Conservation (phyloP, 2,113 vertebrate genomes). For the Deroptyus accipitrinus region DNA sequence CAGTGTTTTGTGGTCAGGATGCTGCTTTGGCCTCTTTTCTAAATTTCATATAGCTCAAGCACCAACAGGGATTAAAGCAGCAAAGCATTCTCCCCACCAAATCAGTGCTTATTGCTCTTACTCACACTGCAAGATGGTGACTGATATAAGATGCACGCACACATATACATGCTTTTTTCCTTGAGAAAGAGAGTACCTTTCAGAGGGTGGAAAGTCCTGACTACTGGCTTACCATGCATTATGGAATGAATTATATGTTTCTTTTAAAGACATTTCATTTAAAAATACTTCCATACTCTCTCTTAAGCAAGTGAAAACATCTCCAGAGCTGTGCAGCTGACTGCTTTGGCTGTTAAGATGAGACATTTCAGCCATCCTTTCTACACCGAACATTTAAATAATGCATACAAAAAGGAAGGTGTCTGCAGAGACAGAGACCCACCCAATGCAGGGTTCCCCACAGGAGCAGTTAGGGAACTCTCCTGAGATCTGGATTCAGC, state of each 20-base stretch:
- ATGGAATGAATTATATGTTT: background rate
- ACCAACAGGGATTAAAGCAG: background rate
- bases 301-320: background rate
- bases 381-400: background rate
- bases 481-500: background rate
- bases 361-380: background rate
- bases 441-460: background rate
- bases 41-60: background rate
- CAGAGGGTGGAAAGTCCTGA: background rate
- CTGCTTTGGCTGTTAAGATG: background rate
- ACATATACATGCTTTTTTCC: rapidly evolving
- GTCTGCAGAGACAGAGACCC: background rate
- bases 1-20: background rate
- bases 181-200: background rate
- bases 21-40: background rate
- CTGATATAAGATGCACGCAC: rapidly evolving
- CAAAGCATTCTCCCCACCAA: background rate
- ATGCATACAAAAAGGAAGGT: background rate
- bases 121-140: background rate
- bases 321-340: background rate
- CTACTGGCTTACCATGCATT: background rate
- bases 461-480: background rate
- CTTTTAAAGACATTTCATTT: background rate
- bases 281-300: background rate
- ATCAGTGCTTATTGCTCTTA: background rate